Conservation (phyloP, 2,888 invertebrate genomes). For the Ennomos quercinarius region DNA sequence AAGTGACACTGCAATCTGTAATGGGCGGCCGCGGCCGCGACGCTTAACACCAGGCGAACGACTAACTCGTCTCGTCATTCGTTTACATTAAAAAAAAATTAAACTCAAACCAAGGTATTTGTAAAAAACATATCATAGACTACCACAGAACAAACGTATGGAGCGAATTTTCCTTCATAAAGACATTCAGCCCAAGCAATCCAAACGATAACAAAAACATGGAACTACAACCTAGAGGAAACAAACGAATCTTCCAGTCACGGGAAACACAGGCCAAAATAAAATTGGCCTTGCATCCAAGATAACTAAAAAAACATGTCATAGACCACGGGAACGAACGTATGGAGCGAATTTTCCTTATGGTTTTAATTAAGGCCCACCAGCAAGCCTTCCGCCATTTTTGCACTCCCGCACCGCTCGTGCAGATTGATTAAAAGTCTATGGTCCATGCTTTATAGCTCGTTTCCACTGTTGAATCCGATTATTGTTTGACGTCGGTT, state of each 20-base stretch:
- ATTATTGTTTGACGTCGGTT: constrained; percentile 7
- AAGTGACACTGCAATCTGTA: no score
- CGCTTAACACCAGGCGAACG: no score
- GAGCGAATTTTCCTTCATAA: no score
- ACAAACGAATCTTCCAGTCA: constrained; percentile 11
- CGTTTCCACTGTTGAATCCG: constrained; percentile 52
- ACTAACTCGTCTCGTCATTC: no score
- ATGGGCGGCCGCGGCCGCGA: no score
- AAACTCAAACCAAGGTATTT: no score
- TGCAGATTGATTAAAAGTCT: constrained; percentile 86
- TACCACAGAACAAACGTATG: no score
- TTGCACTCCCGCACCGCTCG: constrained; percentile 81
- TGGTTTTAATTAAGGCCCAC: constrained; percentile 84
- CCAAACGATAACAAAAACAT: constrained; percentile 11
- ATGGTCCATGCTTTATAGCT: constrained; percentile 82
- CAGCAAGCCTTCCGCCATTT: constrained; percentile 74
- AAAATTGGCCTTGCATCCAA: constrained; percentile 17
- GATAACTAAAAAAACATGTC: constrained; percentile 53
- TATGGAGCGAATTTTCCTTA: constrained; percentile 81
- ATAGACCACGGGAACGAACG: constrained; percentile 58
- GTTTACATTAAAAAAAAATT: no score
- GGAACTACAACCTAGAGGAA: no score
- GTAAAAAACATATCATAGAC: no score
- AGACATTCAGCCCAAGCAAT: constrained; percentile 4
- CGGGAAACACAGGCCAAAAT: constrained; percentile 1